Evolutionary conservation across 1,140 invertebrate genomes (phyloP).

Genomic region (Drosophila obscura): DNA sequence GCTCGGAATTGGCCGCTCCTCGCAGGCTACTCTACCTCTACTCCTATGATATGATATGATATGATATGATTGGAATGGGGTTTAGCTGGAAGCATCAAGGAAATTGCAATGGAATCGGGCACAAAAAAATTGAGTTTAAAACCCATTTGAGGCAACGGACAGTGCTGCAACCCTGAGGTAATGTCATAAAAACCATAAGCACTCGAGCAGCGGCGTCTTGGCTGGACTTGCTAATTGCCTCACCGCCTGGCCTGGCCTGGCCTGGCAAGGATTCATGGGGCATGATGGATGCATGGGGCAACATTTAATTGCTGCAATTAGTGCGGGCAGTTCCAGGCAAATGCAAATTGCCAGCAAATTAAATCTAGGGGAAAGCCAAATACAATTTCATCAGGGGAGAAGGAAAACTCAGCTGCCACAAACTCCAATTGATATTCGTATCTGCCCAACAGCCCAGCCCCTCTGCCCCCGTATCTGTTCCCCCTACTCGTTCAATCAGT

Average conservation of each 20-base stretch:
- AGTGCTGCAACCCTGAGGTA: not conserved
- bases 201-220: slow-evolving; percentile 19
- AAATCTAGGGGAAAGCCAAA: slow-evolving; percentile 12
- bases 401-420: slow-evolving; percentile 4
- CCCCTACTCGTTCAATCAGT: slow-evolving; percentile 35
- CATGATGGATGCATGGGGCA: slow-evolving; percentile 4
- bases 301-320: slow-evolving; percentile 70
- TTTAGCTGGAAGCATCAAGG: not conserved
- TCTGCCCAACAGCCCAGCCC: not conserved
- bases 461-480: not conserved
- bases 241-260: slow-evolving; percentile 13
- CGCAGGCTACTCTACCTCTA: not conserved
- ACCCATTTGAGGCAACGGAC: slow-evolving; percentile 20
- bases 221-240: slow-evolving; percentile 51
- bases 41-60: slow-evolving; percentile 14
- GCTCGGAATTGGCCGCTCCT: slow-evolving; percentile 17
- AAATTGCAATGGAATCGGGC: not conserved
- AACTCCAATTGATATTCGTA: slow-evolving; percentile 30
- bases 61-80: slow-evolving; percentile 17
- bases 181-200: slow-evolving; percentile 25
- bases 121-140: slow-evolving; percentile 2
- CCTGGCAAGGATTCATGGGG: slow-evolving; percentile 47
- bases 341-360: slow-evolving; percentile 49
- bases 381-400: slow-evolving; percentile 21
- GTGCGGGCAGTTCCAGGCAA: slow-evolving; percentile 32